Evolutionary conservation across 2,113 vertebrate species (phyloP).

Genomic region (Ardeotis arabs): DNA sequence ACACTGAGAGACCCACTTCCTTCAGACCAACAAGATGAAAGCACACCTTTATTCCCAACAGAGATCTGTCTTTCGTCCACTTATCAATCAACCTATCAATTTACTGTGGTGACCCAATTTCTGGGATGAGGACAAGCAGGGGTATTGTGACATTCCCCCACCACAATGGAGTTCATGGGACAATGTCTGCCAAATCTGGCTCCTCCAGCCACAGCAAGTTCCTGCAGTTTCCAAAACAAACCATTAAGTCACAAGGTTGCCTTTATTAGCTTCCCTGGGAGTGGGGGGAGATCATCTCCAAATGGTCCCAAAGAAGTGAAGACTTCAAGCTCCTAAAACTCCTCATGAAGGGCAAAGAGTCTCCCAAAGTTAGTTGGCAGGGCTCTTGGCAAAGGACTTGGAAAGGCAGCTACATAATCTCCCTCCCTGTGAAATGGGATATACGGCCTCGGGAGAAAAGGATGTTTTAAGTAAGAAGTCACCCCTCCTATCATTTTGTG

Average conservation of each 20-base stretch:
- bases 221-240: slow-evolving; percentile 46
- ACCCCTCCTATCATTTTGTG: neutral
- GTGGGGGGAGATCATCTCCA: neutral
- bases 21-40: neutral
- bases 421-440: neutral
- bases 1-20: neutral
- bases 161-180: neutral
- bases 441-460: neutral
- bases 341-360: neutral
- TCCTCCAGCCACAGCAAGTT: neutral
- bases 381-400: neutral
- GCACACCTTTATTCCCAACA: neutral
- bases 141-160: neutral
- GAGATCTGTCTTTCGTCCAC: neutral
- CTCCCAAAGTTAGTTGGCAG: neutral
- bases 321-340: neutral
- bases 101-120: neutral
- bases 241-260: slow-evolving; percentile 39
- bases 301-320: slow-evolving; percentile 21
- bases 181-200: neutral
- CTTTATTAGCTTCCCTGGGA: slow-evolving; percentile 1
- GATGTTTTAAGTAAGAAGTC: neutral
- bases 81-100: neutral
- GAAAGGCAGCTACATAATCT: neutral
- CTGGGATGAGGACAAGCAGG: neutral